Base-by-base conservation (phyloP, 2,888 invertebrate genomes). In the Thyatira batis region DNA sequence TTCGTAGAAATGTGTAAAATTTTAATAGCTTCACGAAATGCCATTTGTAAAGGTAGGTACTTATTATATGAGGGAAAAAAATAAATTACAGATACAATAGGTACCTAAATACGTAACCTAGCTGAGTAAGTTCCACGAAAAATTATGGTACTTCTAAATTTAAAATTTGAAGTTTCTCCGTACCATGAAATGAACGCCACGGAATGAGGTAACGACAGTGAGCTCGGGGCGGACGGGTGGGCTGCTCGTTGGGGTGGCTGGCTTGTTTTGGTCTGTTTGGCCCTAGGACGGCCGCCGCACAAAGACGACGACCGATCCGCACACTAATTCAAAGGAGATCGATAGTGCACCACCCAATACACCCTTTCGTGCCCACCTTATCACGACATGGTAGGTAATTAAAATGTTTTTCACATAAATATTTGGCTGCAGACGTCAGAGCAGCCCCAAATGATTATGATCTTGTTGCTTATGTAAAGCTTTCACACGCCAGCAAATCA, bases 221-320 rank as follows among this genome's bases (percentile, higher is more conserved):
- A 69, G 68, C 64, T 73, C 67, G 68, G 64, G 67, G 73, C 61
- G 73, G 67, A 70, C 55, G 69, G 68, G 80, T 63, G 80, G 74
- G 72, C 71, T 73, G 63, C 66, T 74, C 60, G 67, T 69, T 64
- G 68, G 78, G 80, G 79, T 70, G 76, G 76, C 70, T 62, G 68
- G 80, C 82, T 90, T 90, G 92, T 92, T 92, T 92, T 92, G 92
- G 92, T 91, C 92, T 92, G 89, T 92, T 92, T 92, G 87, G 87
- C 80, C 85, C 85, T 85, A 88, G 87, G 83, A 85, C 87, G 88
- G 87, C 75, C 72, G 67, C 81, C 82, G 81, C 88, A 90, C 89
- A 91, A 92, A 91, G 91, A 91, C 91, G 89, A 78, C 84, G 86
- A 82, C 83, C 91, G 91, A 90, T 89, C 86, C 89, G 89, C 87